phyloP scores from a whole-genome alignment of 2,113 vertebrate genomes.

The Neopipo cinnamomea region DNA sequence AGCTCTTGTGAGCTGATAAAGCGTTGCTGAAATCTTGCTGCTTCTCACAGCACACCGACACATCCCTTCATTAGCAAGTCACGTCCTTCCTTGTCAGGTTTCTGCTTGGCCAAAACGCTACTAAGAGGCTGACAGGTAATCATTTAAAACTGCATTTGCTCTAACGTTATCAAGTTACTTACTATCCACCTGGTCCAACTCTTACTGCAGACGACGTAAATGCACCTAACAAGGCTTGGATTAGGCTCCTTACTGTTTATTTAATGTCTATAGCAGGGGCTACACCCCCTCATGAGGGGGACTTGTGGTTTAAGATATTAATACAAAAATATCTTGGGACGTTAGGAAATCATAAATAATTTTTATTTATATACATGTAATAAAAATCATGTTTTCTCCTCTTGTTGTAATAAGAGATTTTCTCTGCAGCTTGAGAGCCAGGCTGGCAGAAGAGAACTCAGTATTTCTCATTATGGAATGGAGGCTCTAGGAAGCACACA shows the following conservation, averaged over 20 bases:
- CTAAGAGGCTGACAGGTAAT: neutral
- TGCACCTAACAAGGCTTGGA: neutral
- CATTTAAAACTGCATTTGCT: slow-evolving; percentile 2
- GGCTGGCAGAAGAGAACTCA: neutral
- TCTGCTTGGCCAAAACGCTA: neutral
- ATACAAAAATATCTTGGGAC: neutral
- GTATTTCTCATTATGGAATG: neutral
- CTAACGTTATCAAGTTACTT: neutral
- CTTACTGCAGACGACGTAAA: neutral
- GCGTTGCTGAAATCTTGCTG: neutral
- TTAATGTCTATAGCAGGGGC: neutral
- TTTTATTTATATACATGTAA: neutral
- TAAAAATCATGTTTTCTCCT: neutral
- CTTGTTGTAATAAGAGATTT: neutral
- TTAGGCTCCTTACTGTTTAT: neutral
- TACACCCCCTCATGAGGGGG: fast-evolving
- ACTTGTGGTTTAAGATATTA: neutral
- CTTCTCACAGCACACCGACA: neutral
- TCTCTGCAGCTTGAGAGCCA: neutral
- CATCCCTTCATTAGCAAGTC: neutral
- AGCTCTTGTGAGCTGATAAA: fast-evolving
- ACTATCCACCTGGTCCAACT: neutral
- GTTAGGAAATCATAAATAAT: neutral
- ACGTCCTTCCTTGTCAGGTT: neutral
- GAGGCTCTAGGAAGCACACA: neutral